Conservation (phyloP, 2,797 vertebrate species). For the Pipistrellus pipistrellus region DNA sequence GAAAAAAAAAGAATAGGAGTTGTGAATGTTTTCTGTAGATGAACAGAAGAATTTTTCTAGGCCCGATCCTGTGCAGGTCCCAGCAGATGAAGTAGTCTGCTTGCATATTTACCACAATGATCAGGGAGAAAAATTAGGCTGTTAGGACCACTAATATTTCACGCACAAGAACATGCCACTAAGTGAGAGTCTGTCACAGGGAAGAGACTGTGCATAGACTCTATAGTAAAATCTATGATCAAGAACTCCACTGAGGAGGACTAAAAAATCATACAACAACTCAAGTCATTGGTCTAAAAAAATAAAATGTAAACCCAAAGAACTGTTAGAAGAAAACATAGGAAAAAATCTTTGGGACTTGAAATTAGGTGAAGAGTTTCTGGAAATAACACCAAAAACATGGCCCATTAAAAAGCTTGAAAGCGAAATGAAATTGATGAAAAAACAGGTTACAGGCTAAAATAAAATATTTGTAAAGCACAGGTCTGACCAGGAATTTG, state of each 20-base stretch:
- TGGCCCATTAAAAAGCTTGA: not conserved
- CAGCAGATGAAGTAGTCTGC: not conserved
- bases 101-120: not conserved
- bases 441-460: not conserved
- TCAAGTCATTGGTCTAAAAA: not conserved
- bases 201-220: not conserved
- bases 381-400: not conserved
- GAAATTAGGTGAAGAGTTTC: not conserved
- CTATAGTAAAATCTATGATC: not conserved
- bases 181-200: not conserved
- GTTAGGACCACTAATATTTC: not conserved
- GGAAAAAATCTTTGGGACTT: not conserved
- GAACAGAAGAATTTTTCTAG: not conserved
- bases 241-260: not conserved
- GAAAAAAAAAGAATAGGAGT: not conserved
- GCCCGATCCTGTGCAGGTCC: not conserved
- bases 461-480: not conserved
- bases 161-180: not conserved
- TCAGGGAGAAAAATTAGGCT: not conserved
- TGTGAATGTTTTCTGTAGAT: slow-evolving; percentile 18
- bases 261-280: not conserved
- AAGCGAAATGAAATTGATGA: slow-evolving; percentile 22
- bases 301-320: not conserved
- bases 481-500: not conserved
- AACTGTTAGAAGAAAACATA: not conserved